phyloP scores from a whole-genome alignment of 2,797 vertebrate genomes.

The Momotus momota region DNA sequence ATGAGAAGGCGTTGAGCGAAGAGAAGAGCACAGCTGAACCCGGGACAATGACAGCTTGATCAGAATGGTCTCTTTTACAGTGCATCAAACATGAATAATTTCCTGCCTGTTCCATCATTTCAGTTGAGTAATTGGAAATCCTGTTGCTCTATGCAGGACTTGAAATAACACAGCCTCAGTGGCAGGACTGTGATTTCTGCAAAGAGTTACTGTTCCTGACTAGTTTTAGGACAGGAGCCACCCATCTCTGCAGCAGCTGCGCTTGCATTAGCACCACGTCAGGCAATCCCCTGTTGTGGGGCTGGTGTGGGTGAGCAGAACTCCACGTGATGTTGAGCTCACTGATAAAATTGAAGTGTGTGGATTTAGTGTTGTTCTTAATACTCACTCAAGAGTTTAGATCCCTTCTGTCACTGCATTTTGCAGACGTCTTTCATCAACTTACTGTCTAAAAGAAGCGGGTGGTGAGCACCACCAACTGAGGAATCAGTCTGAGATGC shows the following conservation, averaged over 20 bases:
- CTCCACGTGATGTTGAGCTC: background rate
- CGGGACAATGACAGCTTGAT: background rate
- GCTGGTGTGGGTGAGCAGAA: background rate
- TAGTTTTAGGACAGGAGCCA: background rate
- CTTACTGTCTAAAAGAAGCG: background rate
- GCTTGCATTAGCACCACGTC: background rate
- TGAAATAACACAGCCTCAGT: constrained; percentile 5
- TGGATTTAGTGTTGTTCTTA: background rate
- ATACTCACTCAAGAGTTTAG: background rate
- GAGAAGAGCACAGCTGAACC: constrained; percentile 20
- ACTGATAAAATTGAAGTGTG: background rate
- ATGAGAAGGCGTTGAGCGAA: background rate
- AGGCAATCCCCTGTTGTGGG: background rate
- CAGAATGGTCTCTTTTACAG: constrained; percentile 13
- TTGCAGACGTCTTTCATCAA: background rate
- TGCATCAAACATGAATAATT: constrained; percentile 40
- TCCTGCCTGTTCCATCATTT: constrained; percentile 30
- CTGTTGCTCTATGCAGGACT: background rate
- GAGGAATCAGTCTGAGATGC: background rate
- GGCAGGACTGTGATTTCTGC: constrained; percentile 16
- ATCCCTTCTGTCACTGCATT: background rate
- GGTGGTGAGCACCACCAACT: background rate
- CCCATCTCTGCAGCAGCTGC: background rate
- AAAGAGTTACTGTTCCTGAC: background rate
- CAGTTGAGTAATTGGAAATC: constrained; percentile 52